Conservation (phyloP, 2,113 vertebrate species). For the Herpailurus yagouaroundi region DNA sequence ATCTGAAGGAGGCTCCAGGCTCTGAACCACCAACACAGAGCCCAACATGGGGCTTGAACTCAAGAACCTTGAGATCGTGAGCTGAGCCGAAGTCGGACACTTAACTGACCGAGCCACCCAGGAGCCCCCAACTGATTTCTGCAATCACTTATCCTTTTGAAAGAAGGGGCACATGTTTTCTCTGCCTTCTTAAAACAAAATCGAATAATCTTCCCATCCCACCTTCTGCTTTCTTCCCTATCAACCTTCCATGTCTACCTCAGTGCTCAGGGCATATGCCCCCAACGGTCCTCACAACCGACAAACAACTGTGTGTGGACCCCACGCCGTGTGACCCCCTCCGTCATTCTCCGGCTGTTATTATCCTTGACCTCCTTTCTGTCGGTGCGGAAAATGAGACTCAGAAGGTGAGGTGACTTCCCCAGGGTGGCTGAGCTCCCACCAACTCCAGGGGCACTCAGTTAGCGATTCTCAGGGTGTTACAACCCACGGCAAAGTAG, state of each 20-base stretch:
- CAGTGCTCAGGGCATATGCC: accelerated
- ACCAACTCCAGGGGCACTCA: neutral
- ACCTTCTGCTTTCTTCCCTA: neutral
- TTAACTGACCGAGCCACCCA: too few species aligned
- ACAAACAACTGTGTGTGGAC: too few species aligned
- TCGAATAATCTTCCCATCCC: neutral
- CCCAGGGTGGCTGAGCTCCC: neutral
- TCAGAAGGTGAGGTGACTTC: neutral
- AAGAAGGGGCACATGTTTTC: neutral
- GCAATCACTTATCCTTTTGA: neutral
- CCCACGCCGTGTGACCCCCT: neutral
- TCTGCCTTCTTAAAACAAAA: neutral
- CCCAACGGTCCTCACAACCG: accelerated
- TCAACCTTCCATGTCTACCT: neutral
- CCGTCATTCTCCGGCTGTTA: neutral
- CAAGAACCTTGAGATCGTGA: too few species aligned
- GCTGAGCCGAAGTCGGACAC: too few species aligned
- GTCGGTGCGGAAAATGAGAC: neutral
- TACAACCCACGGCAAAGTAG: neutral
- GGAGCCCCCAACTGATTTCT: neutral
- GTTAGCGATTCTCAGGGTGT: neutral
- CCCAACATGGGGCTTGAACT: too few species aligned
- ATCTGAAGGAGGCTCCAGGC: too few species aligned
- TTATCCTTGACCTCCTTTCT: neutral
- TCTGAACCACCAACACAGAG: too few species aligned